These are phyloP conservation scores for Lemur catta DNA, from an alignment of 2,797 vertebrate species.

Conservation along the genomic window DNA sequence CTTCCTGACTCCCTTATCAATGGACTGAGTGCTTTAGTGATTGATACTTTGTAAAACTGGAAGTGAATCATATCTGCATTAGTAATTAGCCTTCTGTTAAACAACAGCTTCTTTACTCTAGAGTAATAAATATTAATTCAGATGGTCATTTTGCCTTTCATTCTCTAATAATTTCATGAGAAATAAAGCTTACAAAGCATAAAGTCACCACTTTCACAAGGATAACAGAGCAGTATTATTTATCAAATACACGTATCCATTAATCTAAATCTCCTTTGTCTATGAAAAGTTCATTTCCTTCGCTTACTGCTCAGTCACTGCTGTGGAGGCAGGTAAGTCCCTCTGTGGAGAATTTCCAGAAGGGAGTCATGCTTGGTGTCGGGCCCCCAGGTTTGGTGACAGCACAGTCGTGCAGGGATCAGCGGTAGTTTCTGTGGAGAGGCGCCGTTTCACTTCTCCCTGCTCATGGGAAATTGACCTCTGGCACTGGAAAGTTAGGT, in stretches of 20 bases:
- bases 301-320: not conserved
- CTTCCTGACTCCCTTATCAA: not conserved
- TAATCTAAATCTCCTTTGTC: not conserved
- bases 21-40: not conserved
- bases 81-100: not conserved
- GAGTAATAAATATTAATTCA: not conserved
- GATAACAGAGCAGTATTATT: not conserved
- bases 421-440: not conserved
- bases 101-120: not conserved
- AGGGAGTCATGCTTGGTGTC: fast-evolving
- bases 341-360: not conserved
- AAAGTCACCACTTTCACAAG: not conserved
- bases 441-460: fast-evolving
- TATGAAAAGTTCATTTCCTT: not conserved
- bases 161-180: not conserved
- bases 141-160: not conserved
- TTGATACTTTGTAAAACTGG: not conserved
- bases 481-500: not conserved
- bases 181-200: not conserved
- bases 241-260: not conserved
- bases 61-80: not conserved
- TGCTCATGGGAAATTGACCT: not conserved
- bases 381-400: not conserved
- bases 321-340: not conserved
- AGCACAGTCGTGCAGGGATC: not conserved